Base-by-base conservation (phyloP, 2,888 invertebrate genomes). In the Agonopterix subpropinquella region DNA sequence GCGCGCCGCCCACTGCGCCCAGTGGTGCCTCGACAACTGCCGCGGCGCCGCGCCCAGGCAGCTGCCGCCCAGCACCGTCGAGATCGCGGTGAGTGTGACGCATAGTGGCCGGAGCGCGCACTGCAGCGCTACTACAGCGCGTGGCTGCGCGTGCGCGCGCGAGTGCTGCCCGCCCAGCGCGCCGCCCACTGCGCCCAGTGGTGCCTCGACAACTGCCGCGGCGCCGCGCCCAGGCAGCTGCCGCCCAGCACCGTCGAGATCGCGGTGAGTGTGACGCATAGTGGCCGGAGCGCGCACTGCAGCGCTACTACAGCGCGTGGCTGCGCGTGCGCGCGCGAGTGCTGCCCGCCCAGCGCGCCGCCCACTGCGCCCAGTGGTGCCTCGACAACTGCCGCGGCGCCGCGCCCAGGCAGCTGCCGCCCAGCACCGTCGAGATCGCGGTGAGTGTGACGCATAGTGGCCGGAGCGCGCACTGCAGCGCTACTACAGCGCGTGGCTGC, bases 371-470 rank as follows among this genome's bases (percentile, higher is more conserved):
- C 8, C 95, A 96, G 77, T 97, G 97, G 95, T 97, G 97, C 73
- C 89, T 97, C 48, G 97, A 97, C 70, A 97, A 98, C 86, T 95
- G 97, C 64, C 93, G 96, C 57, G 95, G 95, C 55, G 95, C 94
- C 4, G 94, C 96, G 76, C 94, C 95, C 1, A 80, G 98, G 41
- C 93, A 94, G 58, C 92, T 93, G 77, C 95, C 97, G 41, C 98
- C 98, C 0, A 97, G 97, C 39, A 94, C 96, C 39, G 96, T 97
- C 2, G 98, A 98, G 89, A 95, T 98, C 63, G 95, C 97, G 36
- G 97, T 98, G 1, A n/a, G n/a, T n/a, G n/a, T n/a, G n/a, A n/a
- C n/a, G 95, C 97, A n/a, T 98, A 98, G 87, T 96, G 96, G 71
- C 97, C 98, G 0, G 93, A 94, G 59, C 95, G 96, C 78, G 89